phyloP scores from a whole-genome alignment of 2,888 invertebrate species.

The Geophilus truncorum region DNA sequence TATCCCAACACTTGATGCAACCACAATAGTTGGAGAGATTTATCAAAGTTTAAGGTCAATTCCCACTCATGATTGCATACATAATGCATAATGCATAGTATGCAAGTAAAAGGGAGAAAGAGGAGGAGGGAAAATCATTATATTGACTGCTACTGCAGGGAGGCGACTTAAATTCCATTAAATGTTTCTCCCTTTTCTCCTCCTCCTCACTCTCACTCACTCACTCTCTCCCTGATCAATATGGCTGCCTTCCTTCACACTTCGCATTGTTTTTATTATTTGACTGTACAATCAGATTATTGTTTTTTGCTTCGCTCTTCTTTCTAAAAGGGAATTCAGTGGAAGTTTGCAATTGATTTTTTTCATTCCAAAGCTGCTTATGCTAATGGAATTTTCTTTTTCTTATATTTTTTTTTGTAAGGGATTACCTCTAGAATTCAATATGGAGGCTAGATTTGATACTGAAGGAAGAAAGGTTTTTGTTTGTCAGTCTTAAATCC shows the following conservation, averaged over 20 bases:
- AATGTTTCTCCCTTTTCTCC: neutral
- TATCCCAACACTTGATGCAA: conserved; percentile 6
- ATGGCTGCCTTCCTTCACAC: conserved; percentile 5
- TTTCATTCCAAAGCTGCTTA: neutral
- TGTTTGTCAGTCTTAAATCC: neutral
- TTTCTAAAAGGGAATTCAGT: neutral
- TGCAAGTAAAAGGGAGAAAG: conserved; percentile 13
- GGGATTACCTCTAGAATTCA: neutral
- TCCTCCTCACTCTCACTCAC: neutral
- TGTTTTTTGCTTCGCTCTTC: neutral
- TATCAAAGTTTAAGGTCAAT: conserved; percentile 24
- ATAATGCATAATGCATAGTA: conserved; percentile 24
- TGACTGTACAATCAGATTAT: conserved; percentile 17
- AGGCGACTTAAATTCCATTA: conserved; percentile 25
- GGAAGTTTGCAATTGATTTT: conserved; percentile 6
- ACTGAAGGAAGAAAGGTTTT: neutral
- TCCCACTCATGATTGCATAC: conserved; percentile 17
- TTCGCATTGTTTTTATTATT: conserved; percentile 4
- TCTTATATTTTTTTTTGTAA: neutral
- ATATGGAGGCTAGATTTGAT: neutral
- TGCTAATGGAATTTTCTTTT: neutral
- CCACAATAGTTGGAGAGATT: conserved; percentile 24
- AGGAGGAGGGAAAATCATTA: neutral
- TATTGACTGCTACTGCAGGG: conserved; percentile 5
- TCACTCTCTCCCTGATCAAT: neutral